Conservation (phyloP, 2,113 vertebrate genomes). For the Monarcha castaneiventris region DNA sequence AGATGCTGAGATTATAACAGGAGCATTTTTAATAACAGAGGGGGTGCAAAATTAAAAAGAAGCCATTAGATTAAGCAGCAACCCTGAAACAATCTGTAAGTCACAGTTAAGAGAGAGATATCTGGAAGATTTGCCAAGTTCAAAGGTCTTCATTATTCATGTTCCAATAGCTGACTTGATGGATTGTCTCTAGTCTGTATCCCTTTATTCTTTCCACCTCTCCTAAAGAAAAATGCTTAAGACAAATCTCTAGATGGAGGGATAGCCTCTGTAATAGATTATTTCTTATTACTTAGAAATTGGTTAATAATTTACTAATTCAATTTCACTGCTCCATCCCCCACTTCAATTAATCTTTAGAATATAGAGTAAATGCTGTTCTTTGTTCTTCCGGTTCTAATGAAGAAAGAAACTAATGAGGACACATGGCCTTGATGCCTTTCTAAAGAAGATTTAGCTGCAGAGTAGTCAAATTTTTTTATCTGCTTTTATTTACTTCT, state of each 20-base stretch:
- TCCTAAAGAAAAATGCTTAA: constrained; percentile 45
- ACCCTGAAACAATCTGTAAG: background rate
- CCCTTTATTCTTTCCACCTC: constrained; percentile 1
- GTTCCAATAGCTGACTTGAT: constrained; percentile 37
- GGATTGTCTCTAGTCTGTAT: background rate
- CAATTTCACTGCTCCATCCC: constrained; percentile 36
- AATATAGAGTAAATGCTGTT: constrained; percentile 51
- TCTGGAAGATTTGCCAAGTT: constrained; percentile 18
- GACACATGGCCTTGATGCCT: constrained; percentile 24
- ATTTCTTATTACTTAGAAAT: constrained; percentile 65
- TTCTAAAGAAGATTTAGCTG: constrained; percentile 11
- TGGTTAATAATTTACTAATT: constrained; percentile 66
- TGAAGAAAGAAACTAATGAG: constrained; percentile 44
- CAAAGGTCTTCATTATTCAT: constrained; percentile 56
- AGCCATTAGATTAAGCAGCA: background rate
- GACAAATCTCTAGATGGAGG: constrained; percentile 29
- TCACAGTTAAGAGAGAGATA: background rate
- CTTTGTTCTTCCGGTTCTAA: constrained; percentile 44
- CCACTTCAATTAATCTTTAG: constrained; percentile 50
- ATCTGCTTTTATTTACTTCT: constrained; percentile 28
- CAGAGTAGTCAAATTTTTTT: background rate
- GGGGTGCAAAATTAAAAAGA: background rate
- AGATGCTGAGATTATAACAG: background rate
- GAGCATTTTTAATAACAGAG: background rate
- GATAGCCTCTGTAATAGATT: constrained; percentile 43